Percentiles rank a stretch among this genome's conserved stretches.
phyloP scores from a whole-genome alignment of 2,888 invertebrate genomes.

The Scelioninae gen. 1 region DNA sequence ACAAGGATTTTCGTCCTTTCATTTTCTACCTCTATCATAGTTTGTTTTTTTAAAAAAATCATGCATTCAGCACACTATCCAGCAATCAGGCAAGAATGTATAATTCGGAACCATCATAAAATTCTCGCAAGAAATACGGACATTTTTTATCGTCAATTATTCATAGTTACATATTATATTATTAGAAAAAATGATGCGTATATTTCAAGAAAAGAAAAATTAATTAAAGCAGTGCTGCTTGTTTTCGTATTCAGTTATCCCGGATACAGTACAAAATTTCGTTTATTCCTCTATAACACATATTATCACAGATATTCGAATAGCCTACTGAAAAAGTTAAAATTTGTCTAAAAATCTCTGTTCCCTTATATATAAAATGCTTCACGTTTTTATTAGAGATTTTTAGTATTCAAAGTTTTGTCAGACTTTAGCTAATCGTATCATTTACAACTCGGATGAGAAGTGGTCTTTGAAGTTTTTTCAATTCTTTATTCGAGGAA shows the following conservation, averaged over 20 bases:
- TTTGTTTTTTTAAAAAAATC: constrained; percentile 61
- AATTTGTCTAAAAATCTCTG: constrained; percentile 50
- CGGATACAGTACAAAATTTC: constrained; percentile 45
- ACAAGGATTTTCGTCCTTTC: constrained; percentile 68
- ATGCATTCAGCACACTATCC: constrained; percentile 64
- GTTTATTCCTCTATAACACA: constrained; percentile 51
- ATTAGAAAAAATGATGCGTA: constrained; percentile 62
- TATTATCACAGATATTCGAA: constrained; percentile 68
- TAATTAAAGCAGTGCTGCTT: constrained; percentile 64
- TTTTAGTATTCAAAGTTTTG: constrained; percentile 44
- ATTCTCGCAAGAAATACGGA: constrained; percentile 65
- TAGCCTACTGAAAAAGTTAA: constrained; percentile 49
- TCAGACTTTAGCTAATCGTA: constrained; percentile 41
- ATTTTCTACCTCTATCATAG: constrained; percentile 58
- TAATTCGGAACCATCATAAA: constrained; percentile 68
- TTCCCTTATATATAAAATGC: constrained; percentile 31
- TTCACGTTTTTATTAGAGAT: constrained; percentile 39
- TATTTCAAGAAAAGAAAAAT: constrained; percentile 36
- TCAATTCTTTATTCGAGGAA: neutral
- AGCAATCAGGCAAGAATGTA: constrained; percentile 69
- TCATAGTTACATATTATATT: constrained; percentile 55
- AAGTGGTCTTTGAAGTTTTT: too few relatives aligned
- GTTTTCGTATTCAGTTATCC: constrained; percentile 27
- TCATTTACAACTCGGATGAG: constrained; percentile 1
- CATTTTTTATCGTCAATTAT: constrained; percentile 47